phyloP scores from a whole-genome alignment of 2,113 vertebrate species.

The Herpetotheres cachinnans region DNA sequence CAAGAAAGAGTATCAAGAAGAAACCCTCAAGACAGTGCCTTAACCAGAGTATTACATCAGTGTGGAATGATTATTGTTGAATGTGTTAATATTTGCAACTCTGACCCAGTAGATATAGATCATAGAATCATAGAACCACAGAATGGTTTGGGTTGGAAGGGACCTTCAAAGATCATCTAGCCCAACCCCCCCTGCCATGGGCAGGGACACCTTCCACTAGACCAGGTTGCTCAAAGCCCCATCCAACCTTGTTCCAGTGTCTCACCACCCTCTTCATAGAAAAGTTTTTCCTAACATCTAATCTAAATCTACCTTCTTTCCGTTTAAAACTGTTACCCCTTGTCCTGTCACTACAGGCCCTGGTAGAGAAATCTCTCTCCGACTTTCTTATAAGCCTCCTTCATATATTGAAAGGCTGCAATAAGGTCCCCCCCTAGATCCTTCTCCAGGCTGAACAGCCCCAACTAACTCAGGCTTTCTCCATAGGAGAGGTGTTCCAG shows the following conservation, averaged over 20 bases:
- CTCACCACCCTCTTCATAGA: background rate
- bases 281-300: background rate
- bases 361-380: background rate
- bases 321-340: background rate
- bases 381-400: too few species aligned
- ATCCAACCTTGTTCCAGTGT: too few species aligned
- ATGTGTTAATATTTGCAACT: background rate
- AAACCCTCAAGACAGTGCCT: background rate
- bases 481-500: too few species aligned
- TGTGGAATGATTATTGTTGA: background rate
- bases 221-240: background rate
- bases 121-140: background rate
- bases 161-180: too few species aligned
- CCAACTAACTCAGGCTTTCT: too few species aligned
- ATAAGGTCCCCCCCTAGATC: too few species aligned
- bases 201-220: too few species aligned
- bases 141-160: too few species aligned
- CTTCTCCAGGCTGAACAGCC: too few species aligned
- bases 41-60: background rate
- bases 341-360: background rate
- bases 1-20: background rate
- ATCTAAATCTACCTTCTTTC: background rate
- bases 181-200: too few species aligned
- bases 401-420: too few species aligned
- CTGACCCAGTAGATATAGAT: background rate